phyloP scores from a whole-genome alignment of 2,888 invertebrate genomes.

The Agonopterix alstromeriana region DNA sequence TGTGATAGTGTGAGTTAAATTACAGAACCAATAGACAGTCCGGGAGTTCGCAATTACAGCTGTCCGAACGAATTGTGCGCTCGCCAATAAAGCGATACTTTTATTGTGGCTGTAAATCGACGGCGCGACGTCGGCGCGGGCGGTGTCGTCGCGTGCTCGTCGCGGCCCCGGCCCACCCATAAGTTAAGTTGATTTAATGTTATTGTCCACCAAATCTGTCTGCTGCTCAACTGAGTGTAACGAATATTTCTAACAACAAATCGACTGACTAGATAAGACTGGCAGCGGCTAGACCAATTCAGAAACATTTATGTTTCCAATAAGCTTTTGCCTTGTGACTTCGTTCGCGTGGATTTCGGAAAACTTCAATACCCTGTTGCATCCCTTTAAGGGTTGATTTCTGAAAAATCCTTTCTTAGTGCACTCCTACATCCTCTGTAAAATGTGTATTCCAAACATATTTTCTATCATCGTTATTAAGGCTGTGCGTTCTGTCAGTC shows the following conservation, averaged over 20 bases:
- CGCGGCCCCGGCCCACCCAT: slow-evolving; percentile 31
- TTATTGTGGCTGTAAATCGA: slow-evolving; percentile 67
- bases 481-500: too few relatives aligned
- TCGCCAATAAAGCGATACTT: slow-evolving; percentile 70
- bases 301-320: too few relatives aligned
- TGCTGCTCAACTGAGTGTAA: slow-evolving; percentile 8
- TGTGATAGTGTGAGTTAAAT: slow-evolving; percentile 62
- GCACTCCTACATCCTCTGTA: too few relatives aligned
- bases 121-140: slow-evolving; percentile 43
- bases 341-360: too few relatives aligned
- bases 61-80: slow-evolving; percentile 69
- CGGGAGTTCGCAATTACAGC: slow-evolving; percentile 67
- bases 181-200: slow-evolving; percentile 55
- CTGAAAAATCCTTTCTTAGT: too few relatives aligned
- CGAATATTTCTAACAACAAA: not conserved
- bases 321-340: too few relatives aligned
- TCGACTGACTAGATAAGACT: too few relatives aligned
- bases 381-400: too few relatives aligned
- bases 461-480: too few relatives aligned
- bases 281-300: too few relatives aligned
- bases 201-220: slow-evolving; percentile 41
- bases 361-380: too few relatives aligned
- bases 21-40: slow-evolving; percentile 64
- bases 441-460: too few relatives aligned
- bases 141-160: slow-evolving; percentile 43